Base-by-base conservation (phyloP, 2,797 vertebrate species). In the Lepus oiostolus region DNA sequence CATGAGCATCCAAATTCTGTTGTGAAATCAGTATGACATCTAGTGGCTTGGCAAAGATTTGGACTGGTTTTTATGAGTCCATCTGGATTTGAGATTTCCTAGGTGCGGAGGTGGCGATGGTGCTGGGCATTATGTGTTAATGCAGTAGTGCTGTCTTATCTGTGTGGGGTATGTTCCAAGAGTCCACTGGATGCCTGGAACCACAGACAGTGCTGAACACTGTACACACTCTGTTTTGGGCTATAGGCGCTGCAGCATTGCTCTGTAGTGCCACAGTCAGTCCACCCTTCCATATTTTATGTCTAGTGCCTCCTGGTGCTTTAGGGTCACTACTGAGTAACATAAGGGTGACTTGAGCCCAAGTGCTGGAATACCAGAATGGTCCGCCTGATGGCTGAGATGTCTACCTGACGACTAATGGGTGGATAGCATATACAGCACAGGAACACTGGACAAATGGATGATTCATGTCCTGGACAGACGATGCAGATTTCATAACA, bases 1-100 rank as follows among this genome's bases (percentile, higher is more conserved):
- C 4, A 1, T 11, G 38, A 75, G 9, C 38, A 80, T 94, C 38
- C n/a, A 12, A 72, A 7, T 80, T 89, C 87, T 90, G 52, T 35
- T 70, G 26, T 75, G 80, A 95, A 88, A 80, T 92, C 79, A 58
- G 32, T 60, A 13, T 95, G 75, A 54, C 65, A 83, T 88, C 93
- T 92, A 76, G 86, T 95, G 91, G 84, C 47, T 86, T 80, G 67
- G 42, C n/a, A 68, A 62, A 81, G 80, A 54, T 30, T 70, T 62
- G 67, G n/a, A 30, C 32, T 68, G 32, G 35, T 80, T 96, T 95
- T 62, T 32, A 74, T 32, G 8, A 0, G n/a, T 50, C 16, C 30
- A 28, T 42, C 32, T 91, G 58, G 54, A 75, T 85, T 67, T 52
- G 54, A n/a, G 19, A 54, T 35, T 72, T 54, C 70, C 63, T 65